These are phyloP conservation scores for Microtus agrestis DNA, from an alignment of 2,797 vertebrate genomes.

Conservation along the genomic window DNA sequence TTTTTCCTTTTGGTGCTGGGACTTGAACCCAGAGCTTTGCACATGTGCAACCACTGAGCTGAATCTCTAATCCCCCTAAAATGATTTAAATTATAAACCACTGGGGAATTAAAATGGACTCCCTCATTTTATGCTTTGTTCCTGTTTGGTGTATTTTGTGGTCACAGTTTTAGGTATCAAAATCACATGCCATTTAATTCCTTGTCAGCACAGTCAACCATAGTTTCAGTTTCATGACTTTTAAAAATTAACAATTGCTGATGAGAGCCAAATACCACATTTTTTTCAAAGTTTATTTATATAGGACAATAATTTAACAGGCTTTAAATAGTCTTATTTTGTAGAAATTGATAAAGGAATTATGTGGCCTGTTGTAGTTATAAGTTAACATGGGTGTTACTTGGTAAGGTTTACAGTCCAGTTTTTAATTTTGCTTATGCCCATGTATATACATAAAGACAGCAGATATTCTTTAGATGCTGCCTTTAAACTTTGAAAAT, in stretches of 20 bases:
- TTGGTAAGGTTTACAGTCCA: constrained; percentile 52
- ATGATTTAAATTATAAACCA: constrained; percentile 81
- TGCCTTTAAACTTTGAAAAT: constrained; percentile 72
- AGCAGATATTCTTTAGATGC: constrained; percentile 74
- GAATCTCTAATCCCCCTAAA: constrained; percentile 36
- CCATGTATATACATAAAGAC: constrained; percentile 71
- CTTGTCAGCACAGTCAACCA: constrained; percentile 59
- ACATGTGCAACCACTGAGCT: neutral
- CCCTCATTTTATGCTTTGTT: constrained; percentile 86
- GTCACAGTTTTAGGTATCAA: constrained; percentile 67
- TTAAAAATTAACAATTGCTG: constrained; percentile 65
- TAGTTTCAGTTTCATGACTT: constrained; percentile 78
- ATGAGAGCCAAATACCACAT: constrained; percentile 72
- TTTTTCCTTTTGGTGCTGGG: neutral
- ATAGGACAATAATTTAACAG: constrained; percentile 53
- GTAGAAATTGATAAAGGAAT: constrained; percentile 60
- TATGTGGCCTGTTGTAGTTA: constrained; percentile 56
- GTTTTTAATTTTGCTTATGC: constrained; percentile 28
- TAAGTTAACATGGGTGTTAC: constrained; percentile 59
- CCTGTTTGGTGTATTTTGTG: constrained; percentile 86
- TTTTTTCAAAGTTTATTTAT: constrained; percentile 62
- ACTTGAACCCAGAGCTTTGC: neutral
- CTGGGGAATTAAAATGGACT: constrained; percentile 83
- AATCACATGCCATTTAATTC: constrained; percentile 65
- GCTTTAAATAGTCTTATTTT: constrained; percentile 55